Evolutionary conservation across 2,797 vertebrate genomes (phyloP).

Genomic region (Cygnus olor): DNA sequence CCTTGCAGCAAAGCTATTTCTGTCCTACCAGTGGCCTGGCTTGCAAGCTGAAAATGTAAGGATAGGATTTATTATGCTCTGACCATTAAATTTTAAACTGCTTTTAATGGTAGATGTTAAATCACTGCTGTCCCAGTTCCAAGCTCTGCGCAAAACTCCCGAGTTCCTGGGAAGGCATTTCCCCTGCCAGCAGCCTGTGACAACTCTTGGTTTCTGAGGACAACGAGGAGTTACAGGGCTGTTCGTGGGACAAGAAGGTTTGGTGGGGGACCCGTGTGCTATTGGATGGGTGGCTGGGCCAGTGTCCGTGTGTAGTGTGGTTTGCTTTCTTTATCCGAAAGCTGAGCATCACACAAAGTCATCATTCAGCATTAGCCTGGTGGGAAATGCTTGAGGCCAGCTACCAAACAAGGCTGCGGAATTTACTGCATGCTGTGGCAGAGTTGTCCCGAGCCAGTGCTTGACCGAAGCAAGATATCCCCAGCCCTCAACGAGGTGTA

Average conservation of each 20-base stretch:
- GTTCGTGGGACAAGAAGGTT: background rate
- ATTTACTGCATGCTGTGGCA: background rate
- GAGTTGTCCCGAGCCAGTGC: background rate
- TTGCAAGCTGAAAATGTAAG: conserved; percentile 12
- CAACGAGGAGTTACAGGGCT: background rate
- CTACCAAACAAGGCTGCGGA: background rate
- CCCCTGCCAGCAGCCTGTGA: background rate
- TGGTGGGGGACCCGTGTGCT: background rate
- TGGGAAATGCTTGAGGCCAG: background rate
- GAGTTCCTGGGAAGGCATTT: conserved; percentile 4
- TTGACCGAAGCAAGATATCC: background rate
- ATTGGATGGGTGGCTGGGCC: background rate
- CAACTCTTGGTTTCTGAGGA: background rate
- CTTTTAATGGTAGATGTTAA: conserved; percentile 54
- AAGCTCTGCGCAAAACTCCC: conserved; percentile 14
- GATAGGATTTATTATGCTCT: conserved; percentile 46
- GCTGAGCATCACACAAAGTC: background rate
- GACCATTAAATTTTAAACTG: conserved; percentile 53
- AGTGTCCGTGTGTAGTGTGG: too few species aligned
- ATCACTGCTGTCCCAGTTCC: conserved; percentile 33
- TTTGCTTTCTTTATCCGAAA: background rate
- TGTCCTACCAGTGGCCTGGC: background rate
- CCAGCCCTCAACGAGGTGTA: background rate
- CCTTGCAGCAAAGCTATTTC: conserved; percentile 36
- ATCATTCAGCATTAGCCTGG: background rate